These are phyloP conservation scores for Epistrophe eligans DNA, from an alignment of 2,888 invertebrate genomes.

Conservation along the genomic window DNA sequence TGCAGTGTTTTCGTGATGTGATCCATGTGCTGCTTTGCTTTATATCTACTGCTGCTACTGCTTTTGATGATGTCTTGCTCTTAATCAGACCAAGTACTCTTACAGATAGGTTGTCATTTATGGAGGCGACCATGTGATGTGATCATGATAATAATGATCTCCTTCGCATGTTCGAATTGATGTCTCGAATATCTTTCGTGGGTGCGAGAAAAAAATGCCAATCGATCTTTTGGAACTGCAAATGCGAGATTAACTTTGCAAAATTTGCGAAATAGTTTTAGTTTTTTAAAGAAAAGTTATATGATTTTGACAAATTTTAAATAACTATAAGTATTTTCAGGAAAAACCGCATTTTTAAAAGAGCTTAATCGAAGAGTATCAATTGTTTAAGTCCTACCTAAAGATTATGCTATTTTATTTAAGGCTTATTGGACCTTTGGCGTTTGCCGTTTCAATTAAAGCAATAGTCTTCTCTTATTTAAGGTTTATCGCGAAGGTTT, in stretches of 20 bases:
- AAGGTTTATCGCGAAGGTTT: too few species aligned
- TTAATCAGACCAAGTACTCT: conserved; percentile 61
- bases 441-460: too few species aligned
- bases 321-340: too few species aligned
- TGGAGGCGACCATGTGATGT: conserved; percentile 74
- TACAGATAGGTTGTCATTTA: conserved; percentile 65
- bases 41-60: neutral
- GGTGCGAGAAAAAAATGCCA: conserved; percentile 66
- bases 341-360: too few species aligned
- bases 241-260: conserved; percentile 35
- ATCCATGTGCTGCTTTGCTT: conserved; percentile 16
- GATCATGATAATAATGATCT: conserved; percentile 72
- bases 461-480: too few species aligned
- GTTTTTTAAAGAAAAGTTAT: too few species aligned
- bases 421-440: too few species aligned
- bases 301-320: too few species aligned
- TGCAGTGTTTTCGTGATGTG: conserved; percentile 55
- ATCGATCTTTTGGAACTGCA: conserved; percentile 1
- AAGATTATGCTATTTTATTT: too few species aligned
- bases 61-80: conserved; percentile 60
- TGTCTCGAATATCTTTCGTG: conserved; percentile 32
- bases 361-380: too few species aligned
- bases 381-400: too few species aligned
- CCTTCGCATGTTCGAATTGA: conserved; percentile 47
- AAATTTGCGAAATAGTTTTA: neutral